Evolutionary conservation across 2,888 invertebrate species (phyloP), one percentile per base, ranked within the genome.

Genomic region (Sinelater perroti): DNA sequence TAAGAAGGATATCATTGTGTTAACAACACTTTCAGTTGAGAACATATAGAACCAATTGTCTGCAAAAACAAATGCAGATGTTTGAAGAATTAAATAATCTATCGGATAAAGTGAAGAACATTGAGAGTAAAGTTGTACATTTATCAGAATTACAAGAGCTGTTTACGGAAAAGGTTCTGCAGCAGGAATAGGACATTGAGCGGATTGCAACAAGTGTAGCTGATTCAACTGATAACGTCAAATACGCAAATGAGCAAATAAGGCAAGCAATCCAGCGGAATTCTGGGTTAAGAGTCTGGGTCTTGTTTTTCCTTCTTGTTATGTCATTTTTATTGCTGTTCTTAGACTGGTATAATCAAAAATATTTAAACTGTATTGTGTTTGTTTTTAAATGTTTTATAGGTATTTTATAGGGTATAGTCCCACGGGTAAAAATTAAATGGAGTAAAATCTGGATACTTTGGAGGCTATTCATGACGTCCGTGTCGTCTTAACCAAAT

Each of bases 341-440:
- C 79, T 83, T 99, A 47, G 97, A 99, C 81, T 99, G 98, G 98
- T 99, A 98, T 78, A 98, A 98, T 83, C 92, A 92, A 73, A 90
- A 80, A 81, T 13, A 20, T n/a, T n/a, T n/a, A n/a, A n/a, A n/a
- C n/a, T n/a, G n/a, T n/a, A n/a, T n/a, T n/a, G n/a, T n/a, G n/a
- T n/a, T n/a, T n/a, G n/a, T n/a, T n/a, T n/a, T n/a, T n/a, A n/a
- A n/a, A n/a, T n/a, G n/a, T n/a, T n/a, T n/a, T n/a, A n/a, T n/a
- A n/a, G n/a, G n/a, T n/a, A n/a, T n/a, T n/a, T n/a, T n/a, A n/a
- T n/a, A n/a, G n/a, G n/a, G n/a, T n/a, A n/a, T n/a, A n/a, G n/a
- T n/a, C n/a, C n/a, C n/a, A n/a, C n/a, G n/a, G n/a, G n/a, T n/a
- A n/a, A n/a, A n/a, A n/a, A n/a, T n/a, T n/a, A n/a, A n/a, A n/a